Evolutionary conservation across 2,888 invertebrate genomes (phyloP).

Genomic region (Rotaria magnacalcarata): DNA sequence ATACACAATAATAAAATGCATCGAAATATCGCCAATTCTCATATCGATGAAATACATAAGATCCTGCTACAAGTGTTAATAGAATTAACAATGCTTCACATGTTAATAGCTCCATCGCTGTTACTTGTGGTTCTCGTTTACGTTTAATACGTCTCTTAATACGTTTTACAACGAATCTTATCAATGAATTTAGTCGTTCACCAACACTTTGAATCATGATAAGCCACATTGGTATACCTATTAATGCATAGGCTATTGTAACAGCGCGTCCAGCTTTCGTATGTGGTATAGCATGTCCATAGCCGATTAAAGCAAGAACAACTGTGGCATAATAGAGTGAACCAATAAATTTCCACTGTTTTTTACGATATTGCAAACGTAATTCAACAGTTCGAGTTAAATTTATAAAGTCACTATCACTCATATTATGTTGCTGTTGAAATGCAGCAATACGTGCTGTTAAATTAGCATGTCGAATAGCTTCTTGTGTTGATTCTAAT

Average conservation of each 20-base stretch:
- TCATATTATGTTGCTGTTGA: conserved; percentile 79
- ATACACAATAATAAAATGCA: conserved; percentile 95
- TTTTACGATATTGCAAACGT: conserved; percentile 93
- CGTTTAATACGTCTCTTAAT: conserved; percentile 75
- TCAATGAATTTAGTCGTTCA: conserved; percentile 92
- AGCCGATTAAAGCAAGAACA: conserved; percentile 95
- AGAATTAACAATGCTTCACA: conserved; percentile 68
- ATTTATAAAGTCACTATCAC: conserved; percentile 83
- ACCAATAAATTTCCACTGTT: conserved; percentile 98
- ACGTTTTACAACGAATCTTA: conserved; percentile 82
- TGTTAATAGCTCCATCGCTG: conserved; percentile 40
- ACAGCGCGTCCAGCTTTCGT: conserved; percentile 81
- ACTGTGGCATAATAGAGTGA: conserved; percentile 98
- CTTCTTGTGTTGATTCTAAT: conserved; percentile 65
- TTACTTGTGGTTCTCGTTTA: conserved; percentile 52
- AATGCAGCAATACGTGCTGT: conserved; percentile 47
- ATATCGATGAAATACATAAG: conserved; percentile 84
- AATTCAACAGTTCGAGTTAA: conserved; percentile 84
- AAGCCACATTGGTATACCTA: conserved; percentile 88
- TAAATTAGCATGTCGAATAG: not conserved
- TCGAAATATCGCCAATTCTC: conserved; percentile 84
- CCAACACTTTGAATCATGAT: conserved; percentile 99
- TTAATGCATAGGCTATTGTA: conserved; percentile 64
- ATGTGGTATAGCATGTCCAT: conserved; percentile 94
- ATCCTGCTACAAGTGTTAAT: conserved; percentile 81